These are phyloP conservation scores for Trogon surrucura DNA, from an alignment of 2,113 vertebrate species.

Conservation along the genomic window DNA sequence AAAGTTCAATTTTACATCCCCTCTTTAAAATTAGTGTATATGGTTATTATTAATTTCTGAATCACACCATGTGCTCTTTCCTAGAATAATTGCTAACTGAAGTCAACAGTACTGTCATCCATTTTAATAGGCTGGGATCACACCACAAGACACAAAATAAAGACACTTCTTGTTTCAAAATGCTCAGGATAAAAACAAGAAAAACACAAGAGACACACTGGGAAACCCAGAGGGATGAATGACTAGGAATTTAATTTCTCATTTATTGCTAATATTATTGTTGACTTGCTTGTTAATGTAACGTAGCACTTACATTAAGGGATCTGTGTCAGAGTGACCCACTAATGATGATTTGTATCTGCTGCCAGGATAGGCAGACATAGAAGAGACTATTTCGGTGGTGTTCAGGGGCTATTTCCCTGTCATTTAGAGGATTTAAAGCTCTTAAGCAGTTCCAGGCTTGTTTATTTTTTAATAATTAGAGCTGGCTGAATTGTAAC, in stretches of 20 bases:
- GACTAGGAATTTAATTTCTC: constrained; percentile 67
- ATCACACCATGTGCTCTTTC: constrained; percentile 43
- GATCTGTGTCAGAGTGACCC: constrained; percentile 54
- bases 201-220: constrained; percentile 58
- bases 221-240: constrained; percentile 61
- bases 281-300: constrained; percentile 67
- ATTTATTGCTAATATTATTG: constrained; percentile 69
- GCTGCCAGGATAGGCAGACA: constrained; percentile 33
- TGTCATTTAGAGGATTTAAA: constrained; percentile 50
- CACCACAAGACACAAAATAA: constrained; percentile 56
- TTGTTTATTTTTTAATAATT: constrained; percentile 70
- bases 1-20: neutral
- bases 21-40: constrained; percentile 30
- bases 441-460: constrained; percentile 47
- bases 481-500: constrained; percentile 29
- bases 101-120: constrained; percentile 54
- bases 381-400: neutral
- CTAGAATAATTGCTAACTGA: constrained; percentile 46
- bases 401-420: constrained; percentile 49
- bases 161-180: constrained; percentile 55
- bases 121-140: constrained; percentile 66
- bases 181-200: constrained; percentile 61
- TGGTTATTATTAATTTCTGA: constrained; percentile 61
- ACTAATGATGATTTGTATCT: constrained; percentile 61
- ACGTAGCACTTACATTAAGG: constrained; percentile 60